Base-by-base conservation (phyloP, 1,140 invertebrate genomes). In the Drosophila tani region DNA sequence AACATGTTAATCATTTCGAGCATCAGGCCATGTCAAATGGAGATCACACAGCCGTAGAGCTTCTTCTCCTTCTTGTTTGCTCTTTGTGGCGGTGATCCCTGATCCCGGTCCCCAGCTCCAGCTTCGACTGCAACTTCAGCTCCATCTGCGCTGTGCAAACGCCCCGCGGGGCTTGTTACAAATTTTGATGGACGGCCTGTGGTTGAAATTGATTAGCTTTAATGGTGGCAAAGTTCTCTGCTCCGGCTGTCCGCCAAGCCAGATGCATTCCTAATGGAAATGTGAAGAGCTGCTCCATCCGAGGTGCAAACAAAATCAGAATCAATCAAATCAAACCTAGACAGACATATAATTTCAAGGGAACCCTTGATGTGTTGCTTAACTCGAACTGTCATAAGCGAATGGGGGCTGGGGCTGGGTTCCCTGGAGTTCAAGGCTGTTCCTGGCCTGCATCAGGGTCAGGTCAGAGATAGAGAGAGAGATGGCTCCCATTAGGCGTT, bases 121-220 rank as follows among this genome's bases (percentile, higher is more conserved):
- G 7, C 24, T 2, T 2, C 17, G 17, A 14, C 51, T 21, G 0
- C 17, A 17, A 6, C 17, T 66, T 12, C 32, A 27, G 21, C 67
- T 43, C 64, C 73, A 56, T 65, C 53, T 40, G 17, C 2, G 63
- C 51, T 56, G 64, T 77, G 71, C 71, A 75, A 50, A 70, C 57
- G 84, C 85, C 68, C 85, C 77, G 65, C 85, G 75, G 84, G 71
- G 84, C 81, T 84, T 88, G 84, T 88, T 88, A 90, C 81, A 84
- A 81, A 84, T 90, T 88, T 90, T 88, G 85, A 88, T 84, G 78
- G 84, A 90, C 84, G 67, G 81, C 74, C 50, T 68, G 69, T 60
- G 84, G 81, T 79, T 81, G 77, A 76, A 88, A 88, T 88, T 88
- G 84, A 88, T 88, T 90, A 82, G 81, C 84, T 88, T 88, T 90